Conservation (phyloP, 1,140 invertebrate species). For the Druon quercuslanigerum region DNA sequence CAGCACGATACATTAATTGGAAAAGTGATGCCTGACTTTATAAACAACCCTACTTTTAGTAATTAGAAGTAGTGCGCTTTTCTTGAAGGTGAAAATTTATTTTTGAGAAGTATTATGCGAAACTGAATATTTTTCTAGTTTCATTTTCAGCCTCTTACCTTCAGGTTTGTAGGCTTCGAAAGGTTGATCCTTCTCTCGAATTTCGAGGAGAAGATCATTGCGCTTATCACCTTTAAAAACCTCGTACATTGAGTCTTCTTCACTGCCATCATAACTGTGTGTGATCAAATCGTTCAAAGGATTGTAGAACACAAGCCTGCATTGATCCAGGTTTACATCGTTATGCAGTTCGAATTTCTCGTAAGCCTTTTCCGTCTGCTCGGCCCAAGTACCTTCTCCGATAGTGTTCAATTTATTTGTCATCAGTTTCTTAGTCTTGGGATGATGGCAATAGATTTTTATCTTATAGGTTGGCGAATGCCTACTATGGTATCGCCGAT, state of each 20-base stretch:
- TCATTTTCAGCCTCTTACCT: conserved; percentile 66
- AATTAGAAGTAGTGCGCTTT: conserved; percentile 1
- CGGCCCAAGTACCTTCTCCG: conserved; percentile 78
- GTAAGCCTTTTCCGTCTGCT: conserved; percentile 79
- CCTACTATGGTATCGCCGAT: conserved; percentile 74
- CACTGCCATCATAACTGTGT: conserved; percentile 81
- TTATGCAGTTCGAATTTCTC: conserved; percentile 79
- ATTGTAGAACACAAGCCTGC: conserved; percentile 81
- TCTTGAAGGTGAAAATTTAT: too few relatives aligned
- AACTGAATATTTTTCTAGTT: too few relatives aligned
- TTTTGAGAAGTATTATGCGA: too few relatives aligned
- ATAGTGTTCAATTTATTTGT: conserved; percentile 77
- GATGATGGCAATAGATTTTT: conserved; percentile 81
- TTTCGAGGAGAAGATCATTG: conserved; percentile 83
- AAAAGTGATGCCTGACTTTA: too few relatives aligned
- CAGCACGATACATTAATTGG: too few relatives aligned
- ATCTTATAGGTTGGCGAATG: conserved; percentile 62
- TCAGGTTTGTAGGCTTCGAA: conserved; percentile 82
- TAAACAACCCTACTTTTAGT: too few relatives aligned
- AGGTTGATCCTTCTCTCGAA: conserved; percentile 78
- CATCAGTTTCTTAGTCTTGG: conserved; percentile 73
- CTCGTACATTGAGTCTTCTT: conserved; percentile 76
- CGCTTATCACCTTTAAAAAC: conserved; percentile 65
- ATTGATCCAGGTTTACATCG: conserved; percentile 79
- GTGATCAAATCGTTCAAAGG: conserved; percentile 82